These are phyloP conservation scores for Salvelinus namaycush DNA, from an alignment of 2,113 vertebrate genomes.

Conservation along the genomic window DNA sequence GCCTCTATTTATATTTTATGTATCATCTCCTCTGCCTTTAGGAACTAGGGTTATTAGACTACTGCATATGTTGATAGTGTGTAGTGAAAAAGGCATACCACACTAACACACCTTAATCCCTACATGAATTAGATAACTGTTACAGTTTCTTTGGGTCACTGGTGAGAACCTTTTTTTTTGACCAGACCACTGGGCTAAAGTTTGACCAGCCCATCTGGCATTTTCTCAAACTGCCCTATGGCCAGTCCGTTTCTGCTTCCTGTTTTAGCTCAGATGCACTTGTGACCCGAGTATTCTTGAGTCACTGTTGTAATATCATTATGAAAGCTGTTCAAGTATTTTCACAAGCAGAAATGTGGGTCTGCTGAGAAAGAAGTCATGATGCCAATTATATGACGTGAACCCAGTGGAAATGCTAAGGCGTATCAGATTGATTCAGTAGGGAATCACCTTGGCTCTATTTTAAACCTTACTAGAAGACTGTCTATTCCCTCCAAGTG, in stretches of 20 bases:
- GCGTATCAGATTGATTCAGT: background rate
- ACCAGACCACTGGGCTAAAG: too few relatives aligned
- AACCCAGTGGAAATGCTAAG: background rate
- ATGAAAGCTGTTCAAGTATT: too few relatives aligned
- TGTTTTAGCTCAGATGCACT: too few relatives aligned
- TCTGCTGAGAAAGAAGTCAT: background rate
- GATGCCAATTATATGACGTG: background rate
- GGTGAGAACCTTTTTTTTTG: too few relatives aligned
- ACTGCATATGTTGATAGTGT: background rate
- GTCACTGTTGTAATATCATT: too few relatives aligned
- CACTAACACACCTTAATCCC: background rate
- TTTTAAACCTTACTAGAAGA: slow-evolving; percentile 1
- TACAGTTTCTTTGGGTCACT: too few relatives aligned
- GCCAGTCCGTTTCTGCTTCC: too few relatives aligned
- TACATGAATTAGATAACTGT: background rate
- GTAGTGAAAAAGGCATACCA: background rate
- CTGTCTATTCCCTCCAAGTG: background rate
- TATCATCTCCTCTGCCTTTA: background rate
- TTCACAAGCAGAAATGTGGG: too few relatives aligned
- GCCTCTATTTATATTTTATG: background rate
- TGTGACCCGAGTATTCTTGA: too few relatives aligned
- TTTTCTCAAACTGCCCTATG: too few relatives aligned
- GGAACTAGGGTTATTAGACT: background rate
- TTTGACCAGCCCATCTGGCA: too few relatives aligned
- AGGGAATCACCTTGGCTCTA: background rate